These are phyloP conservation scores for Tachina lurida DNA, from an alignment of 2,888 invertebrate genomes.

Conservation along the genomic window DNA sequence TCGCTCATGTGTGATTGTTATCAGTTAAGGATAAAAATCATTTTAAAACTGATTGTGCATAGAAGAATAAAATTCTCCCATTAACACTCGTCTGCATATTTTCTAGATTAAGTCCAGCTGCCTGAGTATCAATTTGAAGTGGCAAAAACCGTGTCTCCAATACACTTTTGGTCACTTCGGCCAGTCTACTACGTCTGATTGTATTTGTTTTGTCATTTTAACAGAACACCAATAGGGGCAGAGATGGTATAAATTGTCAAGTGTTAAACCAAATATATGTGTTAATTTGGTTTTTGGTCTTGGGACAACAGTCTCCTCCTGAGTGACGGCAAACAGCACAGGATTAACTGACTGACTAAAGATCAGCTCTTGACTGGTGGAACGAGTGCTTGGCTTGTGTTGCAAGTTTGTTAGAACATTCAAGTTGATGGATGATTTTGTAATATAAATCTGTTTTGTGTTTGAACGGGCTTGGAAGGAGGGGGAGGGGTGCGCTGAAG, in stretches of 20 bases:
- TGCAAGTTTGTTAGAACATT: slow-evolving; percentile 13
- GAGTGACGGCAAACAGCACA: no score
- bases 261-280: slow-evolving; percentile 62
- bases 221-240: slow-evolving; percentile 45
- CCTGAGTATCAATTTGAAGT: background rate
- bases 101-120: background rate
- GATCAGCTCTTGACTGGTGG: background rate
- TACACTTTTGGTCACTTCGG: background rate
- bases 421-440: slow-evolving; percentile 35
- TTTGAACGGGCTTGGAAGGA: background rate
- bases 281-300: slow-evolving; percentile 30
- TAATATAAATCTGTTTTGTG: background rate
- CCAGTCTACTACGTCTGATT: background rate
- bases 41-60: no score
- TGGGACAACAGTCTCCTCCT: background rate
- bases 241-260: slow-evolving; percentile 52
- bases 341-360: background rate
- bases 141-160: background rate
- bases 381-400: background rate
- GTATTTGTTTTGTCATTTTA: slow-evolving; percentile 36
- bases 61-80: no score
- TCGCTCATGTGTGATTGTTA: no score
- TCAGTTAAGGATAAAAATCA: no score
- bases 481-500: background rate
- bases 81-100: no score